These are phyloP conservation scores for Ophioninae sp. DNA, from an alignment of 2,888 invertebrate genomes.

Conservation along the genomic window DNA sequence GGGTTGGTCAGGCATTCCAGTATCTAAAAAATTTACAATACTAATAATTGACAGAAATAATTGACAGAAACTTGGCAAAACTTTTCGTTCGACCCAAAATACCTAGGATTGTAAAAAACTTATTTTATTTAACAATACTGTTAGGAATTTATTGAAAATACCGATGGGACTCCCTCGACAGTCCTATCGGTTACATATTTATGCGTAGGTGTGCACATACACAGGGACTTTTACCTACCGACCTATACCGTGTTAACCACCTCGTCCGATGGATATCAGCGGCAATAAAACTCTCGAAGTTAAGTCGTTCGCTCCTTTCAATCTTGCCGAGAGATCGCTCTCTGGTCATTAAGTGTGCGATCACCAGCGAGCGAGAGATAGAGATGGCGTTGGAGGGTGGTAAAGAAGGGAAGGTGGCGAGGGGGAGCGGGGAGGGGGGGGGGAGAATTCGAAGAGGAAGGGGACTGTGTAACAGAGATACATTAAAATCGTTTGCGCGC, in stretches of 20 bases:
- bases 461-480: slow-evolving; percentile 42
- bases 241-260: slow-evolving; percentile 44
- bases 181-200: neutral
- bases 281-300: slow-evolving; percentile 64
- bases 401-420: neutral
- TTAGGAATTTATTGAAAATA: no score
- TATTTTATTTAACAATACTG: neutral
- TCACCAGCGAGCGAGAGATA: slow-evolving; percentile 23
- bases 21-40: no score
- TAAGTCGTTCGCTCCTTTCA: slow-evolving; percentile 62
- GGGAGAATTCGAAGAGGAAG: no score
- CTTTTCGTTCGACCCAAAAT: no score
- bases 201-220: slow-evolving; percentile 75
- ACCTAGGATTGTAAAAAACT: no score
- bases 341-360: slow-evolving; percentile 61
- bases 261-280: slow-evolving; percentile 59
- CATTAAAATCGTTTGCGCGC: slow-evolving; percentile 61
- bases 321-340: slow-evolving; percentile 63
- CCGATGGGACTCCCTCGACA: neutral
- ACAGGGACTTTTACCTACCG: slow-evolving; percentile 31
- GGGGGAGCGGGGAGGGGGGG: no score
- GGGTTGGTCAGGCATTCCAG: no score
- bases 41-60: no score
- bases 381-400: slow-evolving; percentile 15
- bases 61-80: no score